A percentile compares a stretch with the other conserved stretches of the same genome.
These are phyloP conservation scores for Euura saliciscinereae DNA, from an alignment of 1,140 invertebrate genomes.

Conservation along the genomic window DNA sequence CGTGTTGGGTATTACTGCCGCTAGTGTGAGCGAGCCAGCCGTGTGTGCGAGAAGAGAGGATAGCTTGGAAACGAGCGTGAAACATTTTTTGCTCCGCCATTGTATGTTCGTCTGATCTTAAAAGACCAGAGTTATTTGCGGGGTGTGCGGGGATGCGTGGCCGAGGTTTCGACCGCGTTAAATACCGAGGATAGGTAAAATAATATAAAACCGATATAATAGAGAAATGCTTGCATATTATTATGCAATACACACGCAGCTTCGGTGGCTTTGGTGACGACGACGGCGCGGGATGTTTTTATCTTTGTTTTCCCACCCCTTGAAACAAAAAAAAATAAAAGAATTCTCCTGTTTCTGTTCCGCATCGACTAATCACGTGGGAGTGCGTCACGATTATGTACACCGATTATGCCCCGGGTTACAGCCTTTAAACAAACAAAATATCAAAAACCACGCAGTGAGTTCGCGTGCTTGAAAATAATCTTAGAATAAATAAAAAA, in stretches of 20 bases:
- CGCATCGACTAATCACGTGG: constrained; percentile 41
- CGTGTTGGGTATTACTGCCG: background rate
- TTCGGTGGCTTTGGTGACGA: constrained; percentile 21
- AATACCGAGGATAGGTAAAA: no score
- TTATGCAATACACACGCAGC: constrained; percentile 40
- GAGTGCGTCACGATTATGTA: constrained; percentile 32
- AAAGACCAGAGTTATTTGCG: constrained; percentile 23
- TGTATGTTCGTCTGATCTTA: constrained; percentile 30
- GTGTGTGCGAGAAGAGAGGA: background rate
- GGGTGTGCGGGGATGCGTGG: background rate
- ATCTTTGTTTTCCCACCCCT: constrained; percentile 29
- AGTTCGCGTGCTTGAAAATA: no score
- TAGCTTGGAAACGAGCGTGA: constrained; percentile 21
- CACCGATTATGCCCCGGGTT: background rate
- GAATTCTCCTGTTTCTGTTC: background rate
- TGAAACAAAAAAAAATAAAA: background rate
- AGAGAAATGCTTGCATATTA: constrained; percentile 35
- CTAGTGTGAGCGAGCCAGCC: background rate
- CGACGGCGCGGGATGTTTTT: constrained; percentile 27
- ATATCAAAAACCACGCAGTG: no score
- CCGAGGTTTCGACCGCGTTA: no score
- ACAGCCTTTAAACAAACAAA: no score
- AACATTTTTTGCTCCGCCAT: constrained; percentile 44
- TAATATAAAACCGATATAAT: background rate
- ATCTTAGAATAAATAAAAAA: no score